Evolutionary conservation across 92 coral and sea anemone species (phyloP), one percentile per base, ranked within the genome.

Genomic region (Epizoanthus illoricatus): DNA sequence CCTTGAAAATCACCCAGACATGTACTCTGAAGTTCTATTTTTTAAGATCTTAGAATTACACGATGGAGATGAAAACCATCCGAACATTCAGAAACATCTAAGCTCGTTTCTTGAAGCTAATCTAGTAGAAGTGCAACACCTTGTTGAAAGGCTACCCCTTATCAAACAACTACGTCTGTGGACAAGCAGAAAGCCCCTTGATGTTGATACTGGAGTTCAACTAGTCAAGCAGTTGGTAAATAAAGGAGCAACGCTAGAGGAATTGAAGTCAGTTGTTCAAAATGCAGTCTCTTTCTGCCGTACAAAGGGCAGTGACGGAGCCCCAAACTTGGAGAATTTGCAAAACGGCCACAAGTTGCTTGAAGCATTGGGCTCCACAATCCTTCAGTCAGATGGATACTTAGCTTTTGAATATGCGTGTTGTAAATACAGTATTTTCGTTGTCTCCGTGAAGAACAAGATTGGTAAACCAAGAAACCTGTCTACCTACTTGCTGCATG

Each of bases 331-430:
- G 16, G 59, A 73, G 40, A 73, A 79, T 19, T 52, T 86, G 42
- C 95, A 92, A 73, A 68, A 87, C 16, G 92, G 93, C 19, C 89
- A 92, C 81, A 90, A 92, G 86, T 85, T 92, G 19, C 81, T 89
- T 56, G 89, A 92, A 42, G 95, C 92, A 54, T 63, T 89, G 92
- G 95, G 95, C 2, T 18, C 54, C 9, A 85, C 79, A 59, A 42
- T 89, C 54, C 18, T 88, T 58, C 88, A 88, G 39, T 76, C 87
- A 54, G 13, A 87, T 54, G 85, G 85, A 13, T 84, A 45, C 24
- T 84, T 89, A 68, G 90, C 92, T 73, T 92, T 62, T 63, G 79
- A 92, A 5, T 89, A 84, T 81, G 90, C 89, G 20, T 74, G 82
- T 64, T 84, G 88, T 56, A 92, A 92, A 69, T 89, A 89, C 47